phyloP scores from a whole-genome alignment of 2,888 invertebrate species.

The Callimorpha dominula region DNA sequence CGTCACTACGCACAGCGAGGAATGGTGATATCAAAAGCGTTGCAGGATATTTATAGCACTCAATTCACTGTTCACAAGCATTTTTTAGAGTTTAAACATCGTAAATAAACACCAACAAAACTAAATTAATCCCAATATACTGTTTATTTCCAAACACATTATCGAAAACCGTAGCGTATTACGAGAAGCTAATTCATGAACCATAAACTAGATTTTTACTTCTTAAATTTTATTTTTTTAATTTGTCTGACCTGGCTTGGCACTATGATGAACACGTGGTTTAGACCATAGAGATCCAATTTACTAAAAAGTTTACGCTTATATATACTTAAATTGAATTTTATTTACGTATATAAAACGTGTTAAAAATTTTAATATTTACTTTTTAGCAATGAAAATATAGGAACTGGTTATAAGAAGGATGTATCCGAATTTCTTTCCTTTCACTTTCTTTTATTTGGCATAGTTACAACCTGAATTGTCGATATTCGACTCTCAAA shows the following conservation, averaged over 20 bases:
- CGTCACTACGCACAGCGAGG: slow-evolving; percentile 85
- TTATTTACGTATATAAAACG: background rate
- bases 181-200: slow-evolving; percentile 83
- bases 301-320: background rate
- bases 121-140: slow-evolving; percentile 65
- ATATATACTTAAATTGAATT: background rate
- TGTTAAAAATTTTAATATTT: background rate
- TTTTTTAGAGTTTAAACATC: slow-evolving; percentile 65
- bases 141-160: slow-evolving; percentile 86
- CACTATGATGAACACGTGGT: slow-evolving; percentile 67
- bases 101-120: slow-evolving; percentile 64
- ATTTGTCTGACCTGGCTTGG: slow-evolving; percentile 39
- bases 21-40: slow-evolving; percentile 81
- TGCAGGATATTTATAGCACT: slow-evolving; percentile 66
- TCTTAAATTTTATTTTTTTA: slow-evolving; percentile 65
- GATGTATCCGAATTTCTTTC: slow-evolving; percentile 1
- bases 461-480: background rate
- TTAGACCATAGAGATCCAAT: slow-evolving; percentile 61
- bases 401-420: too few relatives aligned
- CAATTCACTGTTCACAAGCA: slow-evolving; percentile 69
- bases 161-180: slow-evolving; percentile 78
- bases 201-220: slow-evolving; percentile 73
- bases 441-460: background rate
- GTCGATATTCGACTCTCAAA: too few relatives aligned
- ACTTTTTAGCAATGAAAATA: background rate